Conservation (phyloP, 2,888 invertebrate genomes). For the Netelia fuscicornis region DNA sequence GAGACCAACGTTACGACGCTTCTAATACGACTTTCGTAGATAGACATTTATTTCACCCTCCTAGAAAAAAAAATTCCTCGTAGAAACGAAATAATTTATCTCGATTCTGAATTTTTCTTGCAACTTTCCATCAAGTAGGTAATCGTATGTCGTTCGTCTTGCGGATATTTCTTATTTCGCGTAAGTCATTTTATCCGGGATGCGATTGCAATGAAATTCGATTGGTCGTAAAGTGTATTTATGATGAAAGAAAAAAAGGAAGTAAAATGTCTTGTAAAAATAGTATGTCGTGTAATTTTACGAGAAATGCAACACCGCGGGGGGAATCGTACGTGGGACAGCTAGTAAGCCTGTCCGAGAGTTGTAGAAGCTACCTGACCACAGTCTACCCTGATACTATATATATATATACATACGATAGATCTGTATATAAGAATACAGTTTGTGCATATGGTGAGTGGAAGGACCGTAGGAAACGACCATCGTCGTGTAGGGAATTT, state of each 20-base stretch:
- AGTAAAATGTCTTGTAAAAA: constrained; percentile 24
- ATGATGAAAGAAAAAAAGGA: constrained; percentile 23
- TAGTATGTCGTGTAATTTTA: constrained; percentile 27
- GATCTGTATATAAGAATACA: background rate
- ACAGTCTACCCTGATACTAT: constrained; percentile 25
- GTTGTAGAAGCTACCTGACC: constrained; percentile 52
- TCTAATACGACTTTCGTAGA: constrained; percentile 34
- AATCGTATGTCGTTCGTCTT: too few species aligned
- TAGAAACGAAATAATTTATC: background rate
- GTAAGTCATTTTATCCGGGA: background rate
- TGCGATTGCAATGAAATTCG: constrained; percentile 20
- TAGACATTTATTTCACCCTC: background rate
- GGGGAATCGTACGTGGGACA: constrained; percentile 32
- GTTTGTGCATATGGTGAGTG: background rate
- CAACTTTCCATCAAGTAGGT: background rate
- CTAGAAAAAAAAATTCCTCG: background rate
- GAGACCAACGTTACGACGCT: constrained; percentile 54
- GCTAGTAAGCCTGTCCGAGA: constrained; percentile 41
- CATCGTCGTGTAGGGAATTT: constrained; percentile 54
- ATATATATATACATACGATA: background rate
- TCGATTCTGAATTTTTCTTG: too few species aligned
- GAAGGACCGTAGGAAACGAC: constrained; percentile 49
- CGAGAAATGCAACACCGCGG: constrained; percentile 45
- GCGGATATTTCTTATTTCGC: background rate
- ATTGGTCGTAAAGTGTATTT: constrained; percentile 24